Percentiles rank a stretch among this genome's conserved stretches.
Evolutionary conservation across 2,797 vertebrate genomes (phyloP).

Genomic region (Coluber constrictor): DNA sequence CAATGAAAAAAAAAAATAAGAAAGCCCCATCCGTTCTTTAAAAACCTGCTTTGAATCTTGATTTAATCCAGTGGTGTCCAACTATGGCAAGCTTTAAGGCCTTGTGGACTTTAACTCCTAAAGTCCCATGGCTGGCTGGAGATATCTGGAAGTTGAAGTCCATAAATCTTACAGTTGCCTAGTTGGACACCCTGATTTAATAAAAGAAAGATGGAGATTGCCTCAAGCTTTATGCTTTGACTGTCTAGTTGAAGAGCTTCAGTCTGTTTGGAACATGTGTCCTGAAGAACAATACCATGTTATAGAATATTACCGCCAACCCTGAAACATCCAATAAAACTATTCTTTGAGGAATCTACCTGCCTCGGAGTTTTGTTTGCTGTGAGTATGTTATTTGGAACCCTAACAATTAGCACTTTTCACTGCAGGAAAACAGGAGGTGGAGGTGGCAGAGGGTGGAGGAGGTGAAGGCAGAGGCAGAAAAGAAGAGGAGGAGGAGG

Average conservation of each 20-base stretch:
- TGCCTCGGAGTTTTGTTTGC: too few species aligned
- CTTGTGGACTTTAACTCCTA: not conserved
- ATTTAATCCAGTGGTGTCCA: conserved; percentile 10
- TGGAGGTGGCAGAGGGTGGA: not conserved
- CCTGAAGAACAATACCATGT: rapidly evolving
- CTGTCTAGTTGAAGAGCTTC: rapidly evolving
- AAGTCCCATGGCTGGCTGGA: not conserved
- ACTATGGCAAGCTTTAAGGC: not conserved
- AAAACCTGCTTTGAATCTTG: not conserved
- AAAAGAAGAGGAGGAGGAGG: too few species aligned
- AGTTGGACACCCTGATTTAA: not conserved
- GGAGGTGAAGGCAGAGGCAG: not conserved
- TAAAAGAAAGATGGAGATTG: not conserved
- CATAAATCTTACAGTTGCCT: not conserved
- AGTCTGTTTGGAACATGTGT: not conserved
- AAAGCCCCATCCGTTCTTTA: not conserved
- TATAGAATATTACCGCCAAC: rapidly evolving
- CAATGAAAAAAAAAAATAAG: not conserved
- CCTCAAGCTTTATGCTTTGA: not conserved
- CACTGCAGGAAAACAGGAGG: not conserved
- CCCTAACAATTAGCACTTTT: not conserved
- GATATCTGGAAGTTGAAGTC: not conserved
- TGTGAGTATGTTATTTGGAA: too few species aligned
- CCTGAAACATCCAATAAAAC: too few species aligned
- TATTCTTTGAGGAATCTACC: too few species aligned